phyloP scores from a whole-genome alignment of 2,113 vertebrate species.

The Gymnobelideus leadbeateri region DNA sequence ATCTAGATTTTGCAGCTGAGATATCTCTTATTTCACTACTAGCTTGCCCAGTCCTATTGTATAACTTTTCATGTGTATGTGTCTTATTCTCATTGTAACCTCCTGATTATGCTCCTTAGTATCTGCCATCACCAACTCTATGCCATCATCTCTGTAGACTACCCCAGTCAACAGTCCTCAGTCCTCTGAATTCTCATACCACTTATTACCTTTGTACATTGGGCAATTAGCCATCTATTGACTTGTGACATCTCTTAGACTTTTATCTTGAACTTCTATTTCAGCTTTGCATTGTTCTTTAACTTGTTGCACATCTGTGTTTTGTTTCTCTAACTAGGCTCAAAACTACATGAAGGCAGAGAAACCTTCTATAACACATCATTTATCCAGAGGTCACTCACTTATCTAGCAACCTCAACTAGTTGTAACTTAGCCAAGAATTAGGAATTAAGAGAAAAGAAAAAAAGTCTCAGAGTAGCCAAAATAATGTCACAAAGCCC shows the following conservation, averaged over 20 bases:
- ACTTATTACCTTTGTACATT: too few species aligned
- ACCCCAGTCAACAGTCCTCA: not conserved
- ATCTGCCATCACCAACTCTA: not conserved
- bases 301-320: not conserved
- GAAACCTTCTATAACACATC: not conserved
- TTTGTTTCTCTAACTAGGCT: constrained; percentile 11
- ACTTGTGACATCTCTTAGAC: not conserved
- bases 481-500: not conserved
- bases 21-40: not conserved
- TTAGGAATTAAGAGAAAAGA: not conserved
- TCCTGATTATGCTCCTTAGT: not conserved
- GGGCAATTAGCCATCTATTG: too few species aligned
- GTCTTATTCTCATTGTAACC: not conserved
- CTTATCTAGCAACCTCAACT: not conserved
- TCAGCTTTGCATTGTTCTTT: not conserved
- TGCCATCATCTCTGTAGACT: too few species aligned
- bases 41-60: too few species aligned
- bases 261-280: not conserved
- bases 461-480: not conserved
- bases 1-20: too few species aligned
- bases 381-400: not conserved
- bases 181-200: too few species aligned
- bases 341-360: not conserved
- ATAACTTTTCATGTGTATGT: too few species aligned
- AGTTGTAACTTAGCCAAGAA: not conserved